phyloP scores from a whole-genome alignment of 2,888 invertebrate genomes.

The Gymnocheta viridis region DNA sequence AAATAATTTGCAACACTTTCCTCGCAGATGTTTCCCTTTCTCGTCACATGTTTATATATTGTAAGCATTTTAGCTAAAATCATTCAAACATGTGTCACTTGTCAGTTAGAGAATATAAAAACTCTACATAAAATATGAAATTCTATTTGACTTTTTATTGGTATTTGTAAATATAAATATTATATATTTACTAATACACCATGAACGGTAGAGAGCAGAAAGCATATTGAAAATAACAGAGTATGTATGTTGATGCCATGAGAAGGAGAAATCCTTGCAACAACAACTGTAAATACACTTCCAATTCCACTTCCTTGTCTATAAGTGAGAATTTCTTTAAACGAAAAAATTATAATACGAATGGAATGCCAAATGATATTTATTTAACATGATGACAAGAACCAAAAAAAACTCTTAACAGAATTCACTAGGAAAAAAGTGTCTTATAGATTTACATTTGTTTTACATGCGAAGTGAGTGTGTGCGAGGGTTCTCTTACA shows the following conservation, averaged over 20 bases:
- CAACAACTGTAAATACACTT: not conserved
- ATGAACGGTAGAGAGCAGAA: not conserved
- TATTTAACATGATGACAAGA: conserved; percentile 28
- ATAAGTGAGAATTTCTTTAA: not conserved
- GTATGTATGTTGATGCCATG: conserved; percentile 21
- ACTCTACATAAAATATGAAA: conserved; percentile 45
- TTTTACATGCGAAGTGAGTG: not conserved
- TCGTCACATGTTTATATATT: not conserved
- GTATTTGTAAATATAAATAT: conserved; percentile 12
- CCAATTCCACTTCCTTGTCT: not conserved
- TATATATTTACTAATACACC: not conserved
- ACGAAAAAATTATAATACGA: not conserved
- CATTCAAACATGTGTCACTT: conserved; percentile 67
- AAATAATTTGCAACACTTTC: not conserved
- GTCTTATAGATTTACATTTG: not conserved
- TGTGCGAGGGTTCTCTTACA: not conserved
- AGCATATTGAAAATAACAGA: conserved; percentile 5
- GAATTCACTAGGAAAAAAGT: not conserved
- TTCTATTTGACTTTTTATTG: conserved; percentile 64
- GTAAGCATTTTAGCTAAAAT: conserved; percentile 43
- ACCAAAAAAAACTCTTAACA: conserved; percentile 25
- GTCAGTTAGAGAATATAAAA: conserved; percentile 48
- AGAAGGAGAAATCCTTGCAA: not conserved
- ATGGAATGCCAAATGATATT: conserved; percentile 53
- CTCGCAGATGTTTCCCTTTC: not conserved